phyloP scores from a whole-genome alignment of 2,888 invertebrate genomes.

The Tetropium fuscum region DNA sequence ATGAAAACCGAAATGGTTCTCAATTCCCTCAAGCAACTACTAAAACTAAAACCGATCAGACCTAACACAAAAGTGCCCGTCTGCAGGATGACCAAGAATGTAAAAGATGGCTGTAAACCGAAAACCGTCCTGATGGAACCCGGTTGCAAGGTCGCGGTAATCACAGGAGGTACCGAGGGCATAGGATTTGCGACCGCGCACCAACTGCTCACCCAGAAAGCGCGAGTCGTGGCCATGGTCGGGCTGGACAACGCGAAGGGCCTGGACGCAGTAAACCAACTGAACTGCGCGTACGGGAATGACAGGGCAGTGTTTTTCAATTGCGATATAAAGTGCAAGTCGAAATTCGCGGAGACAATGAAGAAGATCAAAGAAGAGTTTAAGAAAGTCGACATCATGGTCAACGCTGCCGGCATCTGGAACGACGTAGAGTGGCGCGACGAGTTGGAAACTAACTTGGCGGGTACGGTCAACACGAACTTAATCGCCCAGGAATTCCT shows the following conservation, averaged over 20 bases:
- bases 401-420: slow-evolving; percentile 57
- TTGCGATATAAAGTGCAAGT: slow-evolving; percentile 57
- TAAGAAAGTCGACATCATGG: slow-evolving; percentile 49
- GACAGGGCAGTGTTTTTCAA: slow-evolving; percentile 57
- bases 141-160: slow-evolving; percentile 61
- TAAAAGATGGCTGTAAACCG: slow-evolving; percentile 5
- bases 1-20: slow-evolving; percentile 13
- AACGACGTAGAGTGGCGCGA: slow-evolving; percentile 60
- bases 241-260: slow-evolving; percentile 56
- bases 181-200: slow-evolving; percentile 66
- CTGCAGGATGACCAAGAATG: too few relatives aligned
- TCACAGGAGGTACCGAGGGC: slow-evolving; percentile 66
- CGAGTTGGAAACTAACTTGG: slow-evolving; percentile 60
- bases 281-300: slow-evolving; percentile 58
- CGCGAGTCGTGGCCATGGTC: slow-evolving; percentile 58
- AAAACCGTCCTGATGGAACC: slow-evolving; percentile 25
- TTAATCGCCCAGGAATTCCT: slow-evolving; percentile 23
- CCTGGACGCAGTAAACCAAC: slow-evolving; percentile 53
- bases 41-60: background rate
- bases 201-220: slow-evolving; percentile 64
- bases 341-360: slow-evolving; percentile 54
- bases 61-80: too few relatives aligned
- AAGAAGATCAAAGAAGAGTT: slow-evolving; percentile 29
- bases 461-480: slow-evolving; percentile 42
- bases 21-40: background rate